Conservation (phyloP, 2,888 invertebrate species). For the Leptura quadrifasciata region DNA sequence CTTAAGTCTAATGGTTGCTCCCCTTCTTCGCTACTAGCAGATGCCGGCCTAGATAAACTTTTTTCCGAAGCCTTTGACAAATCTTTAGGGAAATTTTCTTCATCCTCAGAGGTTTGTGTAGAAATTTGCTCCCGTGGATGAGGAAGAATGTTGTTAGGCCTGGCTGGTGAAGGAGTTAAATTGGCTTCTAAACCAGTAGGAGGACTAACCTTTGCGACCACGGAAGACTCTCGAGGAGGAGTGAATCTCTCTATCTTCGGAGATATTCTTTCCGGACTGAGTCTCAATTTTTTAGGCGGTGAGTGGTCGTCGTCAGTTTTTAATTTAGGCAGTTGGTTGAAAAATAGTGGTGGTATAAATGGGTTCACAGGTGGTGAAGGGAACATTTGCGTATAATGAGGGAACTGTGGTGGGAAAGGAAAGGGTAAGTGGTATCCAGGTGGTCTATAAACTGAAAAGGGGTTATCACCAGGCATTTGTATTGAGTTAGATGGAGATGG, state of each 20-base stretch:
- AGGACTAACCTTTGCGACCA: constrained; percentile 76
- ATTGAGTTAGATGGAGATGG: constrained; percentile 68
- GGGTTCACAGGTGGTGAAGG: constrained; percentile 75
- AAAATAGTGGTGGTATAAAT: constrained; percentile 80
- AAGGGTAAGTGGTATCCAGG: constrained; percentile 77
- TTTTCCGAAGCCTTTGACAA: constrained; percentile 63
- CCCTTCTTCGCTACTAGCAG: constrained; percentile 72
- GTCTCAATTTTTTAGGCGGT: constrained; percentile 56
- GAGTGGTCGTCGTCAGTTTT: constrained; percentile 75
- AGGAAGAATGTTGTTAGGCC: constrained; percentile 71
- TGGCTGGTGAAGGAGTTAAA: constrained; percentile 80
- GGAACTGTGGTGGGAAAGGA: constrained; percentile 79
- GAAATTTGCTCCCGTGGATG: constrained; percentile 47
- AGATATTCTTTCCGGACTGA: constrained; percentile 43
- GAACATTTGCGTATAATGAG: constrained; percentile 69
- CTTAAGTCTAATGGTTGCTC: constrained; percentile 87
- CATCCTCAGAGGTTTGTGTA: constrained; percentile 54
- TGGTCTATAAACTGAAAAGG: constrained; percentile 84
- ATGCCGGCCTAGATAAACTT: constrained; percentile 60
- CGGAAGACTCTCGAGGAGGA: constrained; percentile 75
- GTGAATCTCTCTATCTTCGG: constrained; percentile 74
- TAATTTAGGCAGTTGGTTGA: constrained; percentile 75
- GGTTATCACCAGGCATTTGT: constrained; percentile 72
- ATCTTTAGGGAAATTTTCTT: constrained; percentile 67
- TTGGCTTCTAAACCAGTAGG: constrained; percentile 82